These are phyloP conservation scores for Halictus rubicundus DNA, from an alignment of 1,140 invertebrate species.

Conservation along the genomic window DNA sequence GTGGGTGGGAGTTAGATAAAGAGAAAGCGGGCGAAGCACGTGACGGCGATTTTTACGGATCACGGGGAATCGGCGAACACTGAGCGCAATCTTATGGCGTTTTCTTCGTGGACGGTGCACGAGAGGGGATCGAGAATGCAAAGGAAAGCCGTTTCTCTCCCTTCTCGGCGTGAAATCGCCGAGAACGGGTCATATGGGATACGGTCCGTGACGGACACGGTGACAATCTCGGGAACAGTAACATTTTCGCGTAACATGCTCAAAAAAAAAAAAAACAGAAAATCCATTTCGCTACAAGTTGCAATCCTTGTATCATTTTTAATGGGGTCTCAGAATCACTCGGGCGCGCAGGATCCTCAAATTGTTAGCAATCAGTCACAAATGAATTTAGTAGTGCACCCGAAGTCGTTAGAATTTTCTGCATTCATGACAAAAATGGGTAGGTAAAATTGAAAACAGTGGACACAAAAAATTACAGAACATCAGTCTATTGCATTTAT, in stretches of 20 bases:
- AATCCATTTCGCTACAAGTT: too few species aligned
- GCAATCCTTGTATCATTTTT: too few species aligned
- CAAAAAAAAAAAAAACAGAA: too few species aligned
- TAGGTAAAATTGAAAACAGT: too few species aligned
- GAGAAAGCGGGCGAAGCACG: conserved; percentile 41
- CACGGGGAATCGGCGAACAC: conserved; percentile 43
- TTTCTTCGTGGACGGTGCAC: conserved; percentile 28
- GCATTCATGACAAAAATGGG: too few species aligned
- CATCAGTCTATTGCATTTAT: too few species aligned
- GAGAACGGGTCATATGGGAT: conserved; percentile 13
- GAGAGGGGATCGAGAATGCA: conserved; percentile 38
- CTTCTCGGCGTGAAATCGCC: conserved; percentile 47
- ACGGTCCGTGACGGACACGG: conserved; percentile 5
- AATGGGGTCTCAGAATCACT: too few species aligned
- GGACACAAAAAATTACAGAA: too few species aligned
- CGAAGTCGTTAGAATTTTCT: too few species aligned
- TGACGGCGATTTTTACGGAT: conserved; percentile 44
- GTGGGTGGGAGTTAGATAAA: conserved; percentile 46
- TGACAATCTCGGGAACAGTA: conserved; percentile 20
- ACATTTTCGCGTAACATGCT: background rate
- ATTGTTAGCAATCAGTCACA: too few species aligned
- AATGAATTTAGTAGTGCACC: too few species aligned
- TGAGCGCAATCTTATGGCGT: conserved; percentile 6
- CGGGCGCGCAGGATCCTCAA: too few species aligned
- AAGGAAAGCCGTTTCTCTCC: conserved; percentile 41